Base-by-base conservation (phyloP, 2,888 invertebrate genomes). In the Drosophila aldrichi region DNA sequence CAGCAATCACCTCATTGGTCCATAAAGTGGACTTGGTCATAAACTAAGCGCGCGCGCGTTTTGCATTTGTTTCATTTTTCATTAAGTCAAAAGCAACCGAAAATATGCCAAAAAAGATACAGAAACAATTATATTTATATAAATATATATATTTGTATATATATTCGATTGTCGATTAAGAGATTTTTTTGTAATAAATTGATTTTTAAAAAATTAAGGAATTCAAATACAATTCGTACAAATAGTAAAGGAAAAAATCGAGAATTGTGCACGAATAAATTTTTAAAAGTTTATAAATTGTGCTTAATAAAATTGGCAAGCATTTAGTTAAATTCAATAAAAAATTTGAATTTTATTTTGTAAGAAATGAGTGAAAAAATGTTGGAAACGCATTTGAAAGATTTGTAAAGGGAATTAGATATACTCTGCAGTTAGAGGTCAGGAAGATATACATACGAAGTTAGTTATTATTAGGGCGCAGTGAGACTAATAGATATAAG, bases 1-100 rank as follows among this genome's bases (percentile, higher is more conserved):
- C 48, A 29, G 90, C 91, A 92, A 91, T 93, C 93, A 92, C 92
- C 93, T 92, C 92, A 86, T 92, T 91, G 90, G 93, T 91, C 93
- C 92, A 92, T 90, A 91, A 92, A 88, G 87, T 92, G 92, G 92
- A 93, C 92, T 92, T 92, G 91, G 92, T 92, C 87, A 92, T 92
- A 92, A 92, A 92, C 93, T 92, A 91, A 89, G 87, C 80, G 76
- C 82, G 70, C 73, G 79, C 32, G 49, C 32, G 49, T 25, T 49
- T 77, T 74, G 74, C 78, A 77, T 87, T 91, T 87, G 84, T 87
- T 86, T 89, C 79, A 84, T 63, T 73, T 85, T 82, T 85, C 83
- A 87, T 85, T 77, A 79, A 81, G 81, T 79, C 79, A 78, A 88
- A 88, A 83, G 81, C 81, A 86, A 86, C 82, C 82, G 74, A 85